phyloP scores from a whole-genome alignment of 2,888 invertebrate genomes.

The Criorhina ranunculi region DNA sequence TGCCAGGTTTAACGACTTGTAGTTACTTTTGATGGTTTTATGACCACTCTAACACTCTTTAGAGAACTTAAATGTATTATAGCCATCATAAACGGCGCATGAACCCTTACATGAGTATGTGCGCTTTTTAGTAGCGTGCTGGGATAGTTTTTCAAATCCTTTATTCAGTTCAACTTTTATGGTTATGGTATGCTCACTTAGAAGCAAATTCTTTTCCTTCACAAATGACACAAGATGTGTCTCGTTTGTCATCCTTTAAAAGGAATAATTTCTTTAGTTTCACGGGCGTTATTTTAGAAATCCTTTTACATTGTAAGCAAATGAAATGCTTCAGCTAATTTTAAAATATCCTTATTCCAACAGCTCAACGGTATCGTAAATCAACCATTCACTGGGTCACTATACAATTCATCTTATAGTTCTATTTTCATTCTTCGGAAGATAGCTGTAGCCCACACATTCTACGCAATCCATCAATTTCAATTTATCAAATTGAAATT shows the following conservation, averaged over 20 bases:
- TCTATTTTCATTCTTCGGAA: background rate
- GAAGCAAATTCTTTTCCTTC: too few species aligned
- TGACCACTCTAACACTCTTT: constrained; percentile 10
- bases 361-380: background rate
- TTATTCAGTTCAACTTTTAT: constrained; percentile 7
- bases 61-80: constrained; percentile 17
- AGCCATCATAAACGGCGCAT: constrained; percentile 43
- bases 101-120: constrained; percentile 51
- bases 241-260: too few species aligned
- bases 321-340: constrained; percentile 1
- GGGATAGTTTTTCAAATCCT: constrained; percentile 6
- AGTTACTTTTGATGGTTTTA: constrained; percentile 44
- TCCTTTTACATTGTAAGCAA: background rate
- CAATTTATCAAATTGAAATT: constrained; percentile 48
- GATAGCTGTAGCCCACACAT: constrained; percentile 9
- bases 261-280: too few species aligned
- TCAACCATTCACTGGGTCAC: constrained; percentile 38
- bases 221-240: too few species aligned
- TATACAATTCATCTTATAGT: constrained; percentile 25
- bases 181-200: background rate
- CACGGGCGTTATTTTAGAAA: background rate
- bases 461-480: constrained; percentile 50
- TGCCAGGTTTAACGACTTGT: constrained; percentile 38
- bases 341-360: background rate
- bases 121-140: constrained; percentile 37